Evolutionary conservation across 2,113 vertebrate species (phyloP), one percentile per base, ranked within the genome.

Genomic region (Sceloporus undulatus): DNA sequence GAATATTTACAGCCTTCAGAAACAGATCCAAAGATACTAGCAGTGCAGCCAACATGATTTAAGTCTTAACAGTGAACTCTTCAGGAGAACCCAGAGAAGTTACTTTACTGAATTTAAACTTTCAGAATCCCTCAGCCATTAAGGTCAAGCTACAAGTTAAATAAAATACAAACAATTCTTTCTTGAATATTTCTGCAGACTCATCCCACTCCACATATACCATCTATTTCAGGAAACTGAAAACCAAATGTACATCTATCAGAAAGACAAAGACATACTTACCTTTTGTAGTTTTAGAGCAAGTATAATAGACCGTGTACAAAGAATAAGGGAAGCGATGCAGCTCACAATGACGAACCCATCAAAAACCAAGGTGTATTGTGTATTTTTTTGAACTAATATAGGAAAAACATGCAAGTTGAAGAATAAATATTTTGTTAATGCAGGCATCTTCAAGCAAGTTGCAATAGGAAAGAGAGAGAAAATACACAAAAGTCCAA

Each of bases 301-400:
- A 83, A 99, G 97, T 48, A 98, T 42, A n/a, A 99, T 97, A 73
- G 99, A 99, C 65, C 99, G 97, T 0, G 97, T 97, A 94, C 99
- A 99, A 48, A 99, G 96, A 89, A 98, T 94, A 1, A 98, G 97
- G 29, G 99, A 99, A 1, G 96, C 97, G 92, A 98, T 84, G 90
- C 98, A 99, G 71, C 97, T 95, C 68, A 98, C 70, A 52, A 99
- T 98, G 88, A 99, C 97, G 90, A 98, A 98, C 5, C 94, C 96
- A 85, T 99, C 99, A 87, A 99, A 99, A 59, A 97, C 91, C 90
- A 99, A 96, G 18, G 98, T 95, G 87, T 98, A 99, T 59, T 98
- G 98, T 0, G 96, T 97, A 91, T 97, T 99, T 68, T 98, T 99
- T 96, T 98, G 98, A 90, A 97, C 98, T 98, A 93, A 93, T 95